Base-by-base conservation (phyloP, 2,888 invertebrate genomes). In the Antheraea assamensis region DNA sequence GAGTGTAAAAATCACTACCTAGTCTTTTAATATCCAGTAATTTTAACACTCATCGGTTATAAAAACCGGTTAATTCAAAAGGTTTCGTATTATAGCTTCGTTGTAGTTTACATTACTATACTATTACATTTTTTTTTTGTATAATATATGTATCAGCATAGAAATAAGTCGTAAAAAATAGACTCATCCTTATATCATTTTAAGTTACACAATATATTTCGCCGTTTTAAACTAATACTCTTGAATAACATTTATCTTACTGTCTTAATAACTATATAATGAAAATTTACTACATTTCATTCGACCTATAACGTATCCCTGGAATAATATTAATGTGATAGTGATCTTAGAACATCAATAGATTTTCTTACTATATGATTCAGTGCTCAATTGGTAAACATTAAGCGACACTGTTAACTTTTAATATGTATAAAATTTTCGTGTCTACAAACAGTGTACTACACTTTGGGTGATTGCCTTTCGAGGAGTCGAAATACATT, bases 141-240 rank as follows among this genome's bases (percentile, higher is more conserved):
- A 52, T 52, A 52, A 52, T 21, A 21, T 0, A 7, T 4, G 52
- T n/a, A 2, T 58, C 0, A 4, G 35, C 68, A 35, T 35, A 68
- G 68, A 68, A 68, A 68, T 68, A 35, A 35, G 10, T 68, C 35
- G 68, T 68, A 68, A 31, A 64, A 68, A 10, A n/a, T 68, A 35
- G 68, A n/a, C 35, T 21, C 35, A 68, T 35, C 10, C 35, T 68
- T 68, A 68, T 19, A 21, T 68, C n/a, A 35, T 35, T 35, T n/a
- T 35, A n/a, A 66, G 19, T 68, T 68, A 68, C 68, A 68, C 35
- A n/a, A 19, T 35, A 68, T 7, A 35, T 68, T n/a, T 68, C 68
- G 30, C 15, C 68, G 8, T 35, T 64, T 64, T 30, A 27, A 35
- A 68, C 35, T n/a, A 68, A 68, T 68, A 68, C 5, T 68, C 68